Conservation (phyloP, 2,113 vertebrate species). For the Dicrurus megarhynchus region DNA sequence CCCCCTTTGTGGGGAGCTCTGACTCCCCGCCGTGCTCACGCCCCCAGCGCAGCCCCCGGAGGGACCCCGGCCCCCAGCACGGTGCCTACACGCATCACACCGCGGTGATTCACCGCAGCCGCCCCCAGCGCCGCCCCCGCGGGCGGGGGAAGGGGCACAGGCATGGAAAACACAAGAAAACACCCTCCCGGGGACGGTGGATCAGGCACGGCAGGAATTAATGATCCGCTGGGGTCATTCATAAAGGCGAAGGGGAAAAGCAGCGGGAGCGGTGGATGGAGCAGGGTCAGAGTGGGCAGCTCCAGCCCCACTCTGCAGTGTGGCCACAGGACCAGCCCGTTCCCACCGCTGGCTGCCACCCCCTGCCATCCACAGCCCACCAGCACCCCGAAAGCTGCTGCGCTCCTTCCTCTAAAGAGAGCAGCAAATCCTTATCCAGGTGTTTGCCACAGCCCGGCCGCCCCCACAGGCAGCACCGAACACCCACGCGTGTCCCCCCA, state of each 20-base stretch:
- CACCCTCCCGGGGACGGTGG: neutral
- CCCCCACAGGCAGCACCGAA: fast-evolving
- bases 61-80: neutral
- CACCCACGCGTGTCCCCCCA: fast-evolving
- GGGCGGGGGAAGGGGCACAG: neutral
- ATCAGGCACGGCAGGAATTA: neutral
- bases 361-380: neutral
- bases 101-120: neutral
- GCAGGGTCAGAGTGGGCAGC: neutral
- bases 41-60: neutral
- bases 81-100: neutral
- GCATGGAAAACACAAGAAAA: neutral
- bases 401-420: fast-evolving
- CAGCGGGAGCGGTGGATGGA: fast-evolving
- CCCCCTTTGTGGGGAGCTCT: neutral
- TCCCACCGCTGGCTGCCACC: neutral
- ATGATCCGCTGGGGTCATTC: neutral
- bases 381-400: neutral
- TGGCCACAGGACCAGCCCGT: neutral
- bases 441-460: fast-evolving
- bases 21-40: fast-evolving
- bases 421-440: neutral
- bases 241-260: neutral
- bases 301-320: neutral
- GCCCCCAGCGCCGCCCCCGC: neutral